Evolutionary conservation across 2,888 invertebrate species (phyloP), one percentile per base, ranked within the genome.

Genomic region (Chymomyza procnemis): DNA sequence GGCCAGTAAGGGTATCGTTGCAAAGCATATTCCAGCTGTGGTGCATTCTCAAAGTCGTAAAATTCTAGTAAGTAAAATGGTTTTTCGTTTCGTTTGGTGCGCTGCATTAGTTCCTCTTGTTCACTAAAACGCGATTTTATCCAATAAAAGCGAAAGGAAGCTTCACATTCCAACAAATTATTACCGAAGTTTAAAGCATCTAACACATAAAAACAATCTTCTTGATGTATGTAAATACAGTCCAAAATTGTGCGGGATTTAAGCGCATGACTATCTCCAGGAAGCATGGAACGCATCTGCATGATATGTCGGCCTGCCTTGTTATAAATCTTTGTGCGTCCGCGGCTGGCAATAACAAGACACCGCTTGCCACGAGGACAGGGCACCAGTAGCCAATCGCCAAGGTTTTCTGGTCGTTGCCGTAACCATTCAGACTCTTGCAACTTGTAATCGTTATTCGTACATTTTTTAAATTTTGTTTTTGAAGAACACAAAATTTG

Each of bases 391-490:
- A 93, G 89, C 96, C 97, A 97, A 59, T 94, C 93, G 4, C 93
- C 92, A 61, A 97, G 93, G 88, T 96, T 95, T 26, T 92, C 92
- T 0, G 99, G 99, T 65, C 95, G 93, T 77, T 98, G 96, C 1
- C 95, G 92, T 89, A 99, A 92, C 98, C 98, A 99, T 90, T 99
- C 99, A 0, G 98, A 98, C 67, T 95, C 88, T 96, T 98, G 98
- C 6, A 98, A 91, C 76, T 94, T 92, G 16, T 77, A 73, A 16
- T 66, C 62, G 22, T 59, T 61, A 58, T 54, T 0, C 22, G 6
- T 0, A 21, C 66, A 2, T 16, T 41, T 61, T 61, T 64, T 1
- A 9, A 41, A 41, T 41, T 41, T 9, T 61, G 68, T 26, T 57
- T 70, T 55, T 56, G 63, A 26, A 26, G 26, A 12, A 12, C 8